These are phyloP conservation scores for Limosa lapponica DNA, from an alignment of 2,797 vertebrate genomes.

Conservation along the genomic window DNA sequence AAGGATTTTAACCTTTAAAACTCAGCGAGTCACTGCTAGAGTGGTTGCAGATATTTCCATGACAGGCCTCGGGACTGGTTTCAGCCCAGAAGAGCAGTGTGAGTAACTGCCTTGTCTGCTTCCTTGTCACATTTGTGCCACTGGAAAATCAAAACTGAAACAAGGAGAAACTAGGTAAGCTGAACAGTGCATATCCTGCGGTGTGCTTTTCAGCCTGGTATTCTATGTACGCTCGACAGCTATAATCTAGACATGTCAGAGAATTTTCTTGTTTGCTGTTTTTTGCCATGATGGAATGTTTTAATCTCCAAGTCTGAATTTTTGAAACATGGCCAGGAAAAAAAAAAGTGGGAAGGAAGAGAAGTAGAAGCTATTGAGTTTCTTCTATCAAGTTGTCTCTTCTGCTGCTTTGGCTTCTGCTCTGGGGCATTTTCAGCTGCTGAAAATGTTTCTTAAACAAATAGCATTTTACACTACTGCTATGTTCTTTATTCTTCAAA, in stretches of 20 bases:
- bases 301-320: not conserved
- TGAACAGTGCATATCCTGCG: not conserved
- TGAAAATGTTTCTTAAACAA: not conserved
- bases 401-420: not conserved
- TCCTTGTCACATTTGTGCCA: not conserved
- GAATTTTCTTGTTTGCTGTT: not conserved
- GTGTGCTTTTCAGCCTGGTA: not conserved
- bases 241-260: not conserved
- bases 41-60: not conserved
- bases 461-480: not conserved
- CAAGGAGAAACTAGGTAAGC: not conserved
- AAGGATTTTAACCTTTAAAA: constrained; percentile 59
- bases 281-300: not conserved
- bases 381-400: not conserved
- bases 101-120: not conserved
- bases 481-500: not conserved
- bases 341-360: not conserved
- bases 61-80: not conserved
- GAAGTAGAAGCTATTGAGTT: not conserved
- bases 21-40: not conserved
- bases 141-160: not conserved
- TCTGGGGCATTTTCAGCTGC: not conserved
- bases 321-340: not conserved
- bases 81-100: not conserved
- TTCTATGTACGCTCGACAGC: not conserved